Base-by-base conservation (phyloP, 2,888 invertebrate genomes). In the Ectemnius cavifrons region DNA sequence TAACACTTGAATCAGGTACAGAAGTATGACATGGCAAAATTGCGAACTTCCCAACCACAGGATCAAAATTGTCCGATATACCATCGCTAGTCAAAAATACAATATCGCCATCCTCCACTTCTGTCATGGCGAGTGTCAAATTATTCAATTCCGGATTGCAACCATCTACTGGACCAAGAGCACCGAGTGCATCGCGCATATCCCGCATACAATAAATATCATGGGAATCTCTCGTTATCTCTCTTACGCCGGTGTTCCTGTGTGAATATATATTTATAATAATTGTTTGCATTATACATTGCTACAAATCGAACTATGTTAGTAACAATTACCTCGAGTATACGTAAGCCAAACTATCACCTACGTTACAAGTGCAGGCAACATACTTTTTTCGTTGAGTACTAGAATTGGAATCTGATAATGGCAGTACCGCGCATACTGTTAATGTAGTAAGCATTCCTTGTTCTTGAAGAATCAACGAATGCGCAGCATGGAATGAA, bases 11-110 rank as follows among this genome's bases (percentile, higher is more conserved):
- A 63, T 80, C 78, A 68, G 75, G 62, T 69, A 65, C 78, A 64
- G 65, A 67, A 63, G 72, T 85, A 61, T 83, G 85, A 74, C 74
- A 87, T 13, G 90, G 90, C 87, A 92, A 90, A 16, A 94, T 93
- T 4, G 97, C 96, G 87, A 97, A 96, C 91, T 96, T 96, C 37
- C 97, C 97, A 70, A 97, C 97, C 45, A 97, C 97, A 0, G 97
- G 97, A 91, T 97, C 97, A 85, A 97, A 96, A 90, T 97, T 97
- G 89, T 97, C 97, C 5, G 96, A 96, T 46, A 97, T 94, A 6
- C 97, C 97, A 87, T 97, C 97, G n/a, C 96, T 96, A 0, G 97
- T 97, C 16, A 97, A 92, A 89, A 97, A 95, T 28, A 97, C 95
- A 75, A 97, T 94, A 88, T 97, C 97, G 11, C 95, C 96, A 61